phyloP scores from a whole-genome alignment of 1,140 invertebrate species.

The Drosophila ogumai region DNA sequence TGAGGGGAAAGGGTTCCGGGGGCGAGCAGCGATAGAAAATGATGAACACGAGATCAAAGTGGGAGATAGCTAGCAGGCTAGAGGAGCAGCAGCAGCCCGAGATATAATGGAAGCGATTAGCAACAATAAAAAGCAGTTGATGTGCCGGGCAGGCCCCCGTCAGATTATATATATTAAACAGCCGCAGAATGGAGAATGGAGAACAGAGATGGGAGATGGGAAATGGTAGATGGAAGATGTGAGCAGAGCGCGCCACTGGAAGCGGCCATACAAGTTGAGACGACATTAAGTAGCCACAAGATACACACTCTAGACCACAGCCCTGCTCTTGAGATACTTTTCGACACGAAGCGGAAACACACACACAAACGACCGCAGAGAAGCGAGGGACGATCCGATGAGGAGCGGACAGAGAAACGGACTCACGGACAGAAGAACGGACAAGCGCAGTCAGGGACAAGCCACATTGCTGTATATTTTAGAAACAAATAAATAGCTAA shows the following conservation, averaged over 20 bases:
- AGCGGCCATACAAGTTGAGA: slow-evolving; percentile 58
- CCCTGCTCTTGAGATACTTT: slow-evolving; percentile 80
- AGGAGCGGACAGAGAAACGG: slow-evolving; percentile 31
- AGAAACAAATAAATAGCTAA: not conserved
- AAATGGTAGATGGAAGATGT: slow-evolving; percentile 3
- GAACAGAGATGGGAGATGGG: not conserved
- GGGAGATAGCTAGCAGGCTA: slow-evolving; percentile 56
- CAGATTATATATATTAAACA: slow-evolving; percentile 53
- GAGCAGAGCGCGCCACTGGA: slow-evolving; percentile 23
- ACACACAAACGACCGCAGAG: slow-evolving; percentile 39
- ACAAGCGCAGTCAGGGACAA: not conserved
- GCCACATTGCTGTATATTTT: too few species aligned
- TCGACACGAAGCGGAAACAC: slow-evolving; percentile 79
- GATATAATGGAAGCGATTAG: slow-evolving; percentile 82
- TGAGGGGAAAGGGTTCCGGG: slow-evolving; percentile 25
- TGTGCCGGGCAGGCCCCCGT: slow-evolving; percentile 31
- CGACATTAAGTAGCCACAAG: slow-evolving; percentile 68
- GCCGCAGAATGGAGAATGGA: slow-evolving; percentile 4
- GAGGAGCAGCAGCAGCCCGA: slow-evolving; percentile 40
- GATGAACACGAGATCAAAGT: slow-evolving; percentile 70
- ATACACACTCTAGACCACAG: slow-evolving; percentile 66
- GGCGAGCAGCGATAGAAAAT: slow-evolving; percentile 40
- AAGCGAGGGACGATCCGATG: slow-evolving; percentile 46
- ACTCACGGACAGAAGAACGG: not conserved
- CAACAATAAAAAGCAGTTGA: slow-evolving; percentile 73